Conservation (phyloP, 2,113 vertebrate species). For the Strigops habroptila region DNA sequence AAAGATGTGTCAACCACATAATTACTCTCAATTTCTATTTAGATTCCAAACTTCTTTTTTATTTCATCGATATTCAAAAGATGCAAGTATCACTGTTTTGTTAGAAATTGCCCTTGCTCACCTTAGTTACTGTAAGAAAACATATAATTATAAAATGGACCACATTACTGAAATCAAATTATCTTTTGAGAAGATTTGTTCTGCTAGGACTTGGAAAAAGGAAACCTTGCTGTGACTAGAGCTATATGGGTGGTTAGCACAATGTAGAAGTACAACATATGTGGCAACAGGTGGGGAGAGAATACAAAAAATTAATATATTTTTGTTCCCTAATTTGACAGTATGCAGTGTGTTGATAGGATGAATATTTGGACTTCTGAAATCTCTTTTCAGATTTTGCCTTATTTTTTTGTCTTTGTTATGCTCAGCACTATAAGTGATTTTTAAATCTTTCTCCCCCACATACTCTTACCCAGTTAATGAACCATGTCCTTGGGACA, state of each 20-base stretch:
- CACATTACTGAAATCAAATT: neutral
- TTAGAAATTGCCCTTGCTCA: neutral
- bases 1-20: neutral
- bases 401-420: neutral
- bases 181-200: neutral
- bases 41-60: neutral
- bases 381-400: neutral
- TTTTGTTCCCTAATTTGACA: neutral
- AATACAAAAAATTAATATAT: neutral
- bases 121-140: neutral
- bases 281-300: neutral
- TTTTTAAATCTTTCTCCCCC: neutral
- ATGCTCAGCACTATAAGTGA: neutral
- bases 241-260: neutral
- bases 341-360: fast-evolving
- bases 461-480: neutral
- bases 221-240: neutral
- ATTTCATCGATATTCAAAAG: neutral
- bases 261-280: neutral
- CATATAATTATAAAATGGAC: neutral
- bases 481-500: neutral
- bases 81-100: neutral
- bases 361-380: neutral
- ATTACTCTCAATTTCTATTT: neutral
- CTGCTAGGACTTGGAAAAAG: neutral